These are phyloP conservation scores for Ailuropoda melanoleuca DNA, from an alignment of 2,113 vertebrate species.

Conservation along the genomic window DNA sequence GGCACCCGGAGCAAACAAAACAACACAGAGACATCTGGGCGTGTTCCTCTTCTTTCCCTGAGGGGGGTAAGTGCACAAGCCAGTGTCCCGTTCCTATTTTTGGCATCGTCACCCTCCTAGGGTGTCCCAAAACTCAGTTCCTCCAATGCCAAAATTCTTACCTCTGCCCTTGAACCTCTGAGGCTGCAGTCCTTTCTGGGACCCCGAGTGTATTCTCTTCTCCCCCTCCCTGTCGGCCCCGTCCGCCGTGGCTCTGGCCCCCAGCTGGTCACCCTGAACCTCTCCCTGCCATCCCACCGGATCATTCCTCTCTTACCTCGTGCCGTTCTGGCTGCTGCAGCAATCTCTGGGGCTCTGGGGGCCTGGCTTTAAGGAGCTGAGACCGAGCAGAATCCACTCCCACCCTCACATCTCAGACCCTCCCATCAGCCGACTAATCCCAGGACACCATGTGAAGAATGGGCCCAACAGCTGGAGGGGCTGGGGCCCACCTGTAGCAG, in stretches of 20 bases:
- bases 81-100: background rate
- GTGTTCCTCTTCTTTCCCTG: background rate
- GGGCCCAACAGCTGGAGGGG: conserved; percentile 30
- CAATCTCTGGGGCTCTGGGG: background rate
- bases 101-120: background rate
- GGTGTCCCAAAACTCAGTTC: background rate
- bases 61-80: background rate
- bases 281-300: background rate
- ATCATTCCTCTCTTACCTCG: background rate
- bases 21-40: conserved; percentile 29
- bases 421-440: background rate
- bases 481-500: background rate
- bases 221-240: background rate
- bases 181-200: background rate
- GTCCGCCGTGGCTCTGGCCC: background rate
- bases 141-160: background rate
- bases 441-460: background rate
- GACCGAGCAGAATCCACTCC: background rate
- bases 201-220: background rate
- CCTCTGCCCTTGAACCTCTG: background rate
- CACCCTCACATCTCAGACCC: background rate
- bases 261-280: background rate
- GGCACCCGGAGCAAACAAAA: background rate
- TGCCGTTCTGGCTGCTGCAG: background rate
- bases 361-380: background rate